Evolutionary conservation across 37 sponge, comb jelly and placozoan genomes (phyloP).

Genomic region (Eunapius fragilis): DNA sequence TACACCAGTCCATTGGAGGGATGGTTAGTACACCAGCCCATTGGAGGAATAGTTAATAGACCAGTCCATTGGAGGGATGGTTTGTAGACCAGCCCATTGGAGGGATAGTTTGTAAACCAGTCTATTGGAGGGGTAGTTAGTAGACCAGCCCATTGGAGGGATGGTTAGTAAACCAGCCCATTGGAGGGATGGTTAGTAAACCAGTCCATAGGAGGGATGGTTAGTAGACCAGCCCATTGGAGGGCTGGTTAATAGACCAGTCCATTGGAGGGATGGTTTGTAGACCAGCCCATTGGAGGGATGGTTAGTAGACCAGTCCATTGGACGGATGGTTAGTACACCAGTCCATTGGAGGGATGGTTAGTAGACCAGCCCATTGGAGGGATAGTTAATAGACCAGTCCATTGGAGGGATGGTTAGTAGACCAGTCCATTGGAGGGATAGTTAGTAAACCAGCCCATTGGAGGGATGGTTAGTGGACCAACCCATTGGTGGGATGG

Average conservation of each 20-base stretch:
- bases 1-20: not conserved
- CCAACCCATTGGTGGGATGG: no score
- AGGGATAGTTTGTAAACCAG: no score
- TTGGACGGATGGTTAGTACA: no score
- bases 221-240: not conserved
- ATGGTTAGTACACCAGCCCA: not conserved
- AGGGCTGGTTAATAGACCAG: not conserved
- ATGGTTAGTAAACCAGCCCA: slow-evolving; percentile 36
- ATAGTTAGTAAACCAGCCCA: not conserved
- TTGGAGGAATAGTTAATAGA: not conserved
- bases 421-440: not conserved
- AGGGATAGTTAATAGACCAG: not conserved
- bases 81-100: no score
- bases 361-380: not conserved
- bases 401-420: not conserved
- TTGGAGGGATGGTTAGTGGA: no score
- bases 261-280: not conserved
- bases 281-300: no score
- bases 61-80: slow-evolving; percentile 11
- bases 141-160: no score
- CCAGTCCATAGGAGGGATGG: not conserved
- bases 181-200: not conserved
- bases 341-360: no score
- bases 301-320: no score
- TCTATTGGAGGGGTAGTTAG: no score